Evolutionary conservation across 1,140 invertebrate genomes (phyloP).

Genomic region (Drosophila nikananu): DNA sequence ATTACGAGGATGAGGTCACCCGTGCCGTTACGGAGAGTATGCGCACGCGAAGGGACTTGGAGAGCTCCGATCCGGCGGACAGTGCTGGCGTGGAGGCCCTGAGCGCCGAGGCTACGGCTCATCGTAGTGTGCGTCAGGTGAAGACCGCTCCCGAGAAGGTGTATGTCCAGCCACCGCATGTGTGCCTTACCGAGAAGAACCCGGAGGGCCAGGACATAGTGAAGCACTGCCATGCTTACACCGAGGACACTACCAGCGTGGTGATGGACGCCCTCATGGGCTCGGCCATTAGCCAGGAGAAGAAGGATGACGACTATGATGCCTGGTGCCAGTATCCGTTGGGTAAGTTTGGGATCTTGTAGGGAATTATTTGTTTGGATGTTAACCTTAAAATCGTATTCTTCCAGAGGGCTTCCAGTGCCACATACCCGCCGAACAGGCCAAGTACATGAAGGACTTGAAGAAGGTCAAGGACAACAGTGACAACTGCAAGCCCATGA

Average conservation of each 20-base stretch:
- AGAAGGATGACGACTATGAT: constrained; percentile 78
- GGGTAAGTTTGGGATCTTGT: constrained; percentile 56
- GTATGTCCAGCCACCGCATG: constrained; percentile 87
- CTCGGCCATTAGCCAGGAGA: constrained; percentile 65
- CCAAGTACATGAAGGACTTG: constrained; percentile 75
- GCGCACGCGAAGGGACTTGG: constrained; percentile 35
- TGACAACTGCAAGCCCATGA: constrained; percentile 86
- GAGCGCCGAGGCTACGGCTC: constrained; percentile 52
- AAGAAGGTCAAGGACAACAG: constrained; percentile 71
- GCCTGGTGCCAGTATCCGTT: constrained; percentile 88
- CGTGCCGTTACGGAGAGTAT: constrained; percentile 69
- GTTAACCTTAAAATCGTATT: neutral
- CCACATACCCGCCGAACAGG: constrained; percentile 86
- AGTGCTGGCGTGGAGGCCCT: constrained; percentile 62
- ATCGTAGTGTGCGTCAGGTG: constrained; percentile 2
- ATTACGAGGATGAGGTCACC: constrained; percentile 79
- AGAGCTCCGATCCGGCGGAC: constrained; percentile 40
- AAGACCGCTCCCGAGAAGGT: constrained; percentile 51
- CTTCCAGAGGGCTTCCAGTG: constrained; percentile 87
- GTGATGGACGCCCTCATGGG: constrained; percentile 85
- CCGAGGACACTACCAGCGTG: constrained; percentile 85
- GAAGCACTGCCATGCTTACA: constrained; percentile 87
- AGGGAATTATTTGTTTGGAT: neutral
- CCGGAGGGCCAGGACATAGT: constrained; percentile 67
- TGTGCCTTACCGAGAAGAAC: constrained; percentile 86